Evolutionary conservation across 2,797 vertebrate genomes (phyloP).

Genomic region (Gastrophryne carolinensis): DNA sequence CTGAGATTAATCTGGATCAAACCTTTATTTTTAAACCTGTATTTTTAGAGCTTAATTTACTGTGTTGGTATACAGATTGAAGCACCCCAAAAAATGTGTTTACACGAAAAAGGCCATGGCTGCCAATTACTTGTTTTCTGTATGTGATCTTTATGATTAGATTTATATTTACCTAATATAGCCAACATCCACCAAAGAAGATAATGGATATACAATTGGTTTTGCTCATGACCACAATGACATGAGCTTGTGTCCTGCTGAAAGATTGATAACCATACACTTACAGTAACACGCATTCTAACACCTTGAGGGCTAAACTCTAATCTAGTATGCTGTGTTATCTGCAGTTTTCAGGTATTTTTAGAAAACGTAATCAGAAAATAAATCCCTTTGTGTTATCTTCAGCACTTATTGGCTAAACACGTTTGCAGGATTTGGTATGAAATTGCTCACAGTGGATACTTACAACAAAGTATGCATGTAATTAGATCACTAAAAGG

Average conservation of each 20-base stretch:
- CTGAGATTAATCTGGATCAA: too few species aligned
- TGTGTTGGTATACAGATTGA: too few species aligned
- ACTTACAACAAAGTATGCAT: background rate
- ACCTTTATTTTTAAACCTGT: too few species aligned
- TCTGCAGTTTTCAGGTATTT: slow-evolving; percentile 31
- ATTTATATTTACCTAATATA: background rate
- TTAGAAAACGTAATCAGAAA: slow-evolving; percentile 24
- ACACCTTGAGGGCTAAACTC: slow-evolving; percentile 29
- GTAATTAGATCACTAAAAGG: background rate
- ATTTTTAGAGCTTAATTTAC: too few species aligned
- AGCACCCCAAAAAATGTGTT: too few species aligned
- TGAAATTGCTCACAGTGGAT: background rate
- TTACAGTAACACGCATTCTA: slow-evolving; percentile 47
- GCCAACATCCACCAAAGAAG: background rate
- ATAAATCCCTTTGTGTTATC: slow-evolving; percentile 31
- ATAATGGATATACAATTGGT: background rate
- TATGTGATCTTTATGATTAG: too few species aligned
- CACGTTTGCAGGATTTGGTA: background rate
- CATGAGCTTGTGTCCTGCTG: slow-evolving; percentile 2
- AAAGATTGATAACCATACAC: slow-evolving; percentile 44
- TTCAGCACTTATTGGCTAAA: slow-evolving; percentile 1
- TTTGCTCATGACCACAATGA: background rate
- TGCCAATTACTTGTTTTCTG: too few species aligned
- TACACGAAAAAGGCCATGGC: too few species aligned
- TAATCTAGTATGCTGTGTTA: slow-evolving; percentile 32